phyloP scores from a whole-genome alignment of 2,797 vertebrate genomes.

The Gymnodraco acuticeps region DNA sequence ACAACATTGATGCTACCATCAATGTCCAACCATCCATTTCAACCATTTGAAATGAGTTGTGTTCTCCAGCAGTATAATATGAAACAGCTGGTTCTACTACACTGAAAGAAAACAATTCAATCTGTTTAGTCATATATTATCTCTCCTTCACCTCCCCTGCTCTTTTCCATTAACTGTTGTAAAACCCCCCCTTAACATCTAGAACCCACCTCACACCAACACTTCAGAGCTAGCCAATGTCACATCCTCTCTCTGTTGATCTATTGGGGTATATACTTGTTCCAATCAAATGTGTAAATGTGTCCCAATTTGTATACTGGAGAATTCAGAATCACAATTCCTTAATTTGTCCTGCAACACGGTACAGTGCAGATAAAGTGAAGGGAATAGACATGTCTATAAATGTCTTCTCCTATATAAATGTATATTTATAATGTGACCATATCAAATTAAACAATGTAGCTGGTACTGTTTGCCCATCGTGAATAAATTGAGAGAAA shows the following conservation, averaged over 20 bases:
- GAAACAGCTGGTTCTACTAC: constrained; percentile 31
- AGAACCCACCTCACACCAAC: constrained; percentile 2
- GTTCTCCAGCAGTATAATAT: constrained; percentile 29
- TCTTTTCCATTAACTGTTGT: constrained; percentile 37
- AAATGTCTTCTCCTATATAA: too few relatives aligned
- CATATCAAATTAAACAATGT: too few relatives aligned
- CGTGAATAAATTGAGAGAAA: too few relatives aligned
- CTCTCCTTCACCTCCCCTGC: constrained; percentile 31
- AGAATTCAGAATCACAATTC: neutral
- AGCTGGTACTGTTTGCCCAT: too few relatives aligned
- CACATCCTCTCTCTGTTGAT: constrained; percentile 1
- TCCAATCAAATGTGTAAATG: neutral
- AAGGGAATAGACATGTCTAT: too few relatives aligned
- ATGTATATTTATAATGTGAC: too few relatives aligned
- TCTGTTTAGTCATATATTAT: constrained; percentile 14
- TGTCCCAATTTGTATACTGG: neutral
- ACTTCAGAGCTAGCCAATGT: constrained; percentile 2
- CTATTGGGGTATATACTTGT: neutral
- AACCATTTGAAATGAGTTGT: constrained; percentile 29
- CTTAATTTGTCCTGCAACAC: too few relatives aligned
- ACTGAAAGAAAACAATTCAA: constrained; percentile 38
- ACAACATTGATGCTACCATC: constrained; percentile 1
- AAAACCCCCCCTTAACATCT: constrained; percentile 41
- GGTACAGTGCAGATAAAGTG: too few relatives aligned
- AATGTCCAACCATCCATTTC: constrained; percentile 31